phyloP scores from a whole-genome alignment of 2,113 vertebrate species.

The Paracanthobrama guichenoti region DNA sequence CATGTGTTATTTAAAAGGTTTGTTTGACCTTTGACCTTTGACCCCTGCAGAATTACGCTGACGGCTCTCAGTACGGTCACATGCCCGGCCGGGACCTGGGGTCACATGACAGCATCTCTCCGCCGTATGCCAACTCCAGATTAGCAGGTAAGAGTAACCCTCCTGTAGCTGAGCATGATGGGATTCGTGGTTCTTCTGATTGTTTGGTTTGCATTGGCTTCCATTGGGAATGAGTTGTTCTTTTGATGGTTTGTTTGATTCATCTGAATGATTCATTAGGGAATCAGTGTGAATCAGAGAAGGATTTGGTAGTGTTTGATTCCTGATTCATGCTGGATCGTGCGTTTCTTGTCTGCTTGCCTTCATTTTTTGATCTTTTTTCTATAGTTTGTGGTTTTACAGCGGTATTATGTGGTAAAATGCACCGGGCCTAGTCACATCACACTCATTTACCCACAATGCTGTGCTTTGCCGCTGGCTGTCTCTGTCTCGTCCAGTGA shows the following conservation, averaged over 20 bases:
- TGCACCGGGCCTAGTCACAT: background rate
- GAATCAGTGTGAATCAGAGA: background rate
- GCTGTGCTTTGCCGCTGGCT: constrained; percentile 68
- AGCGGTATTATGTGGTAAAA: too few species aligned
- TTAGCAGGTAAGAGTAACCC: constrained; percentile 83
- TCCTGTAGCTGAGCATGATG: background rate
- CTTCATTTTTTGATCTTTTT: too few species aligned
- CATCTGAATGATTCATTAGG: background rate
- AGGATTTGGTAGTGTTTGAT: too few species aligned
- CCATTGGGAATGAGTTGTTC: background rate
- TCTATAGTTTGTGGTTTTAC: too few species aligned
- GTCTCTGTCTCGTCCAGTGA: constrained; percentile 68
- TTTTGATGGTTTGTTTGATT: background rate
- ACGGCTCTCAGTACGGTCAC: constrained; percentile 88
- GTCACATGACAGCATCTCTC: constrained; percentile 91
- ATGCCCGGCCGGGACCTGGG: constrained; percentile 86
- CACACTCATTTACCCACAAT: constrained; percentile 69
- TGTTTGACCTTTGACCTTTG: constrained; percentile 22
- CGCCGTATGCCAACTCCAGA: constrained; percentile 91
- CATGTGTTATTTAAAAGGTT: background rate
- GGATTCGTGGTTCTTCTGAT: background rate
- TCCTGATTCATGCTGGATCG: background rate
- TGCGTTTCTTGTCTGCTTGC: background rate
- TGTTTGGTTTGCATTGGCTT: background rate
- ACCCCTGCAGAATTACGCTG: constrained; percentile 84